Conservation (phyloP, 2,797 vertebrate genomes). For the Anabacerthia variegaticeps region DNA sequence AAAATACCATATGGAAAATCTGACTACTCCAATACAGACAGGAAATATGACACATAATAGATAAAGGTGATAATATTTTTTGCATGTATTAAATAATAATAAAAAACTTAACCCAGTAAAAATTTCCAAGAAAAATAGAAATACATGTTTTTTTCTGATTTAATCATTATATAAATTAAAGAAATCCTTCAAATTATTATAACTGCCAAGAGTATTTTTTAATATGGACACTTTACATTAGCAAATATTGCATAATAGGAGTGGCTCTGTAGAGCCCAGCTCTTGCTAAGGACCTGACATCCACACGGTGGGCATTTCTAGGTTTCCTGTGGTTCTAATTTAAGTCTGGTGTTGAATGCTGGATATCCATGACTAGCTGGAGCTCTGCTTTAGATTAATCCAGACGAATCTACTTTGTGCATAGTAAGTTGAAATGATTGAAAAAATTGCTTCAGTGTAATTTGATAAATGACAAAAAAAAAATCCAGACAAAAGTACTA, state of each 20-base stretch:
- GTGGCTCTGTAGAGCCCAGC: background rate
- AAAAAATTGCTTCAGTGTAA: background rate
- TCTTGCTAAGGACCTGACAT: background rate
- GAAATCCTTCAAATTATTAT: background rate
- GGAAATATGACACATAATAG: background rate
- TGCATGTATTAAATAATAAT: background rate
- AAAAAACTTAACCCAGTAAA: background rate
- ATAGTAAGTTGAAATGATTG: background rate
- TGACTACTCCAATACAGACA: slow-evolving; percentile 8
- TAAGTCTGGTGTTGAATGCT: background rate
- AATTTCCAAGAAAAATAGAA: background rate
- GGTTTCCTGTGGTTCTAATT: background rate
- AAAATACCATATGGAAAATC: slow-evolving; percentile 61
- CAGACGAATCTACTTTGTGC: background rate
- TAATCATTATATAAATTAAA: background rate
- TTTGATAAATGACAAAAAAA: background rate
- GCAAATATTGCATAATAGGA: background rate
- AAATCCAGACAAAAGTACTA: background rate
- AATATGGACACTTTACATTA: background rate
- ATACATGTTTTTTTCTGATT: background rate
- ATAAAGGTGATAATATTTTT: background rate
- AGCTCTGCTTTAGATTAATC: background rate
- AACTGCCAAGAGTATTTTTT: background rate
- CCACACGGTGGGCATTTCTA: background rate
- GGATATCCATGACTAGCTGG: background rate